phyloP scores from a whole-genome alignment of 2,888 invertebrate genomes.

The Orthosia gothica region DNA sequence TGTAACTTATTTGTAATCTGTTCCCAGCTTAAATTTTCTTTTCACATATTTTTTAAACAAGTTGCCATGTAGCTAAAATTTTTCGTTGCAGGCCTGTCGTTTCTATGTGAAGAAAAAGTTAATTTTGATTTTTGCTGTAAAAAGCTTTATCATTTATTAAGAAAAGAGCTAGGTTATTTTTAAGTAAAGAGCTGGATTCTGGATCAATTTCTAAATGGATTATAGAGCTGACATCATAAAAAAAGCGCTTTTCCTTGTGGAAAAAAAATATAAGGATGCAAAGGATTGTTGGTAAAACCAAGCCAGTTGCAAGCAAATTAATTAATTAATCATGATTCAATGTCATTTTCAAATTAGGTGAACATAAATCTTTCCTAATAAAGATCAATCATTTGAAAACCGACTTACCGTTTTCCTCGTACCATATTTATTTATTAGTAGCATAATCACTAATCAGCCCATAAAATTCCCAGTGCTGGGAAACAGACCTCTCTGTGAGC shows the following conservation, averaged over 20 bases:
- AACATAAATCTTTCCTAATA: neutral
- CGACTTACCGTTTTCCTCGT: neutral
- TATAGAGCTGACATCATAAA: no score
- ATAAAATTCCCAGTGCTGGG: no score
- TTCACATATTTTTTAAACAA: conserved; percentile 19
- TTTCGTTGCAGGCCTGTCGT: conserved; percentile 7
- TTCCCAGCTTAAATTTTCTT: conserved; percentile 34
- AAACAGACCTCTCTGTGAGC: no score
- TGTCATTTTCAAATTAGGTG: neutral
- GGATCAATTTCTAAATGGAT: no score
- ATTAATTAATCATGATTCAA: neutral
- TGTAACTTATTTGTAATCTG: conserved; percentile 18
- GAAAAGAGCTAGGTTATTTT: neutral
- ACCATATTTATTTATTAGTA: no score
- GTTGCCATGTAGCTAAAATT: neutral
- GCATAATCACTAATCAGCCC: no score
- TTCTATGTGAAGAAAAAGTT: conserved; percentile 2
- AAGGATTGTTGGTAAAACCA: no score
- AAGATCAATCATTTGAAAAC: neutral
- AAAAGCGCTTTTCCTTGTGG: no score
- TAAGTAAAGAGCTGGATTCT: no score
- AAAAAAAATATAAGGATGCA: no score
- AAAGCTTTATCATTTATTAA: neutral
- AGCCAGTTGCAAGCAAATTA: no score
- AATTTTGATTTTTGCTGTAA: neutral